Conservation (phyloP, 2,797 vertebrate genomes). For the Artibeus jamaicensis region DNA sequence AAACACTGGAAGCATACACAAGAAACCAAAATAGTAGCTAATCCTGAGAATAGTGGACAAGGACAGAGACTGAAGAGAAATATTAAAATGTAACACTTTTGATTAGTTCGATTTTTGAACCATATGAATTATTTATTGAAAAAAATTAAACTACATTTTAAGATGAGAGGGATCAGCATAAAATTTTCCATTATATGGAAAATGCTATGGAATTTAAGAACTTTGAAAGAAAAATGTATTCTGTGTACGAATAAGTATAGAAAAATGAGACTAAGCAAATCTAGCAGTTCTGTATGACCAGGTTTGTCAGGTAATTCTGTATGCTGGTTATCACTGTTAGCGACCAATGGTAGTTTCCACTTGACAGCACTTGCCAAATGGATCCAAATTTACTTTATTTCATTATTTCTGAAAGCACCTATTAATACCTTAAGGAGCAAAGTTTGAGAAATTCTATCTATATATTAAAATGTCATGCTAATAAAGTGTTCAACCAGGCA, state of each 20-base stretch:
- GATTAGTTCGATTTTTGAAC: background rate
- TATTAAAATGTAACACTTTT: background rate
- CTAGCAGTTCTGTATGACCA: background rate
- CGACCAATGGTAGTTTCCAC: background rate
- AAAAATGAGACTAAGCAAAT: background rate
- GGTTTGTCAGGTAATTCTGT: background rate
- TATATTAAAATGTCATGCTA: background rate
- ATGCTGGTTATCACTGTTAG: background rate
- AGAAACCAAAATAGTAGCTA: background rate
- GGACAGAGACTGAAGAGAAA: background rate
- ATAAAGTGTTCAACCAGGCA: constrained; percentile 11
- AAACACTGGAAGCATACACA: background rate
- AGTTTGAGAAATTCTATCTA: constrained; percentile 17
- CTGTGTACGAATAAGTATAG: background rate
- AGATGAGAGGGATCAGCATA: background rate
- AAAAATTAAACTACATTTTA: background rate
- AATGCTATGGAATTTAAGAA: background rate
- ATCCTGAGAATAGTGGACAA: background rate
- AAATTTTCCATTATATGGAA: background rate
- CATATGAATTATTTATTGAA: background rate
- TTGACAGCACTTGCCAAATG: background rate
- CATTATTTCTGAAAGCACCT: background rate
- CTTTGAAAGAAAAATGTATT: background rate
- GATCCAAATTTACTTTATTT: background rate
- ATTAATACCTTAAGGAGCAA: background rate